Evolutionary conservation across 2,888 invertebrate genomes (phyloP).

Genomic region (Tenthredo livida): DNA sequence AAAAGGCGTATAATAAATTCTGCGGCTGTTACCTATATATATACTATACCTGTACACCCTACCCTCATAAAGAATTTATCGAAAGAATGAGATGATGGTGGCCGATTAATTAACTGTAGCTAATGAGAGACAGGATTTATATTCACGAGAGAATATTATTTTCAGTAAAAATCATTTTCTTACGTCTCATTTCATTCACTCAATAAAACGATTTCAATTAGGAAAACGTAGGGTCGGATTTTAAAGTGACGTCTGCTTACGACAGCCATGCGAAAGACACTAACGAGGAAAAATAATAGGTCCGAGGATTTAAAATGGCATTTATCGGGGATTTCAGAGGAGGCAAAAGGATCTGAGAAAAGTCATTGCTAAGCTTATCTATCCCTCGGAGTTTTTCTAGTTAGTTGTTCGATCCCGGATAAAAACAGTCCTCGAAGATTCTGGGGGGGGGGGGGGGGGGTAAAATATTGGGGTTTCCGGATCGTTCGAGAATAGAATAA

Average conservation of each 20-base stretch:
- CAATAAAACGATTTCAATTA: conserved; percentile 47
- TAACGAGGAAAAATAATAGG: conserved; percentile 39
- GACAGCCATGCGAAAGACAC: conserved; percentile 24
- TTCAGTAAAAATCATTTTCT: conserved; percentile 28
- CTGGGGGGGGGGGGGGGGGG: too few species aligned
- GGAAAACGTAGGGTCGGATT: conserved; percentile 26
- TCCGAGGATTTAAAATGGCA: conserved; percentile 34
- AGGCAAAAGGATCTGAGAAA: background rate
- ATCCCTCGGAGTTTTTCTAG: conserved; percentile 13
- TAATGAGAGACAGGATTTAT: background rate
- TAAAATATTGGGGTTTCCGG: background rate
- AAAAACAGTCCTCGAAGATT: conserved; percentile 6
- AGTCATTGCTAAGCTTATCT: conserved; percentile 34
- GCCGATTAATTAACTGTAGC: conserved; percentile 11
- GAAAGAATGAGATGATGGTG: conserved; percentile 1
- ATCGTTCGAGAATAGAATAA: conserved; percentile 3
- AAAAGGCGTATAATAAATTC: conserved; percentile 9
- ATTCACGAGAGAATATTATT: background rate
- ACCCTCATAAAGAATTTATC: background rate
- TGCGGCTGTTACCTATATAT: background rate
- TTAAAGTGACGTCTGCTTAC: conserved; percentile 27
- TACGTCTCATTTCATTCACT: background rate
- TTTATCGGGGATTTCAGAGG: conserved; percentile 40
- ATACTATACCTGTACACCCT: background rate
- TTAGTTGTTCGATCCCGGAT: conserved; percentile 20